Evolutionary conservation across 2,797 vertebrate genomes (phyloP), one percentile per base, ranked within the genome.

Genomic region (Emys orbicularis): DNA sequence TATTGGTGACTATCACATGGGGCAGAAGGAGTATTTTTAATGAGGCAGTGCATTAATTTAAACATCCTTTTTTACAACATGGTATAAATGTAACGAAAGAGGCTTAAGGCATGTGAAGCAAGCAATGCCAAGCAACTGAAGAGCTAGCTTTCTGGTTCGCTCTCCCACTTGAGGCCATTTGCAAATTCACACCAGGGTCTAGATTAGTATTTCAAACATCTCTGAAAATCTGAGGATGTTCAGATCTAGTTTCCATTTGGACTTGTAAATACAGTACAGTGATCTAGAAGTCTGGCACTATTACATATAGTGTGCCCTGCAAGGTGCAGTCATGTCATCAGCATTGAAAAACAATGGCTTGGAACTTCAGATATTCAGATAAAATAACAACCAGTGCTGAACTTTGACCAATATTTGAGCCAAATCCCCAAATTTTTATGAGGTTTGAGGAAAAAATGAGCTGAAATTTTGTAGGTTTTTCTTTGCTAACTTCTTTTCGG

Each of bases 201-300:
- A n/a, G 80, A 82, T 34, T n/a, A 89, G 57, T 90, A 87, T 65
- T 83, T 84, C 61, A 56, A n/a, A 87, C 81, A 86, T 52, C 83
- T 83, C 44, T n/a, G 90, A 90, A 95, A 85, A 3, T 4, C 84
- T 86, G 79, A 87, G 81, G 90, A 61, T 0, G 3, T 34, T 90
- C 85, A 79, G 83, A 49, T 61, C 54, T 16, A 50, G 80, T 5
- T 81, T 59, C 82, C 37, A 57, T 96, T 88, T 90, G 81, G 88
- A 61, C 90, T 25, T 5, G 0, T 74, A 59, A 92, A 53, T 79
- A 49, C 90, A 95, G 94, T 68, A n/a, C 34, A 37, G 34, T 68
- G 61, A 68, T 5, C 61, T 68, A 68, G 34, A 68, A 68, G 18
- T 68, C 61, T 21, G 16, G 19, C 61, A 68, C 16, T 68, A n/a